Percentiles rank a stretch among this genome's conserved stretches.
Conservation (phyloP, 2,797 vertebrate genomes). For the Anniella stebbinsi region DNA sequence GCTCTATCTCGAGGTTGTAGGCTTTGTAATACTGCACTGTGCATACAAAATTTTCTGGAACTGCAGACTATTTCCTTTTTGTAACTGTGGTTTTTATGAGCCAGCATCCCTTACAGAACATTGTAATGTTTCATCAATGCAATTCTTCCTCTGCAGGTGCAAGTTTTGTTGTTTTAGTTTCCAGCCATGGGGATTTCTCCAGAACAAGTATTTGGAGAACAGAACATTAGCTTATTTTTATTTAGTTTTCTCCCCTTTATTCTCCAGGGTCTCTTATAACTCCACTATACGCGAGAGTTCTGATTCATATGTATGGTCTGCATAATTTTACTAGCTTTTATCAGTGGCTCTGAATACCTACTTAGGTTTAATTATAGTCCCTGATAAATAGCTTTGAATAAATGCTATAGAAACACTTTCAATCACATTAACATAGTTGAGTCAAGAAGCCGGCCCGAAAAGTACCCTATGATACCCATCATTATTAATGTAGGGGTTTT, state of each 20-base stretch:
- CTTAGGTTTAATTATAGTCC: background rate
- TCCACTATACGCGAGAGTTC: background rate
- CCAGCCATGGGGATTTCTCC: background rate
- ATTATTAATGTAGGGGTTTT: conserved; percentile 62
- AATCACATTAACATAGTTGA: conserved; percentile 38
- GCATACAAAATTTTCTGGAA: background rate
- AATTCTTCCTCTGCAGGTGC: background rate
- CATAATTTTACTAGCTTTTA: conserved; percentile 1
- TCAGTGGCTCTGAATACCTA: background rate
- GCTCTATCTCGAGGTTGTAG: background rate
- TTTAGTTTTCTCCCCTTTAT: background rate
- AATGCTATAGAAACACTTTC: conserved; percentile 39
- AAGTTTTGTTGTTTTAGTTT: background rate
- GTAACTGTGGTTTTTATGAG: background rate
- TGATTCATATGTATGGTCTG: background rate
- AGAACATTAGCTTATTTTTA: background rate
- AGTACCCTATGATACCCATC: conserved; percentile 43
- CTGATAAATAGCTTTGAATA: conserved; percentile 7
- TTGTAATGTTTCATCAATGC: background rate
- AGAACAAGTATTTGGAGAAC: background rate
- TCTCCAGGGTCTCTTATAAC: background rate
- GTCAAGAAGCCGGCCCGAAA: conserved; percentile 49
- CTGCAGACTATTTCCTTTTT: background rate
- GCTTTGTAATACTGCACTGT: background rate
- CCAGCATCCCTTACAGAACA: background rate